Conservation (phyloP, 92 coral and sea anemone species). For the Palythoa caribaeorum region DNA sequence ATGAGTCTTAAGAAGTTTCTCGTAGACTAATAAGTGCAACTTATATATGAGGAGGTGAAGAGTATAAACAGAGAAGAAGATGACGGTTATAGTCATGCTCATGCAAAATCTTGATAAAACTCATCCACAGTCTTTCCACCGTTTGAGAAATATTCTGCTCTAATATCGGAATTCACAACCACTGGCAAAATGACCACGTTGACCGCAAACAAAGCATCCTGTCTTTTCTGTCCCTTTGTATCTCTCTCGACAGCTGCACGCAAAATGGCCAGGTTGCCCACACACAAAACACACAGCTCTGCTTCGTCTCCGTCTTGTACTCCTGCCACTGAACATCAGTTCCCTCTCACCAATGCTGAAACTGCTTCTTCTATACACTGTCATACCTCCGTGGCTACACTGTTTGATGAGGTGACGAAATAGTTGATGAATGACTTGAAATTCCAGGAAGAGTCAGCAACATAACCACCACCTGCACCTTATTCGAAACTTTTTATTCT, state of each 20-base stretch:
- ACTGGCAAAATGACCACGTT: constrained; percentile 36
- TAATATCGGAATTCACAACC: constrained; percentile 29
- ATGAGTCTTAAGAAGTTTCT: no score
- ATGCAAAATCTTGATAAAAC: background rate
- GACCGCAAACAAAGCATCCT: constrained; percentile 45
- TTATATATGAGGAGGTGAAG: no score
- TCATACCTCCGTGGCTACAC: background rate
- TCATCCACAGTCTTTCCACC: background rate
- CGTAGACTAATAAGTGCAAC: no score
- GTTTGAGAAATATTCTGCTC: background rate
- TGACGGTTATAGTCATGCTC: background rate
- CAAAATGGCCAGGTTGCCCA: constrained; percentile 38
- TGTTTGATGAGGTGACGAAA: constrained; percentile 48
- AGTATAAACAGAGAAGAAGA: no score
- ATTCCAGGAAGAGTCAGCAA: constrained; percentile 34
- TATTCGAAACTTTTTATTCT: background rate
- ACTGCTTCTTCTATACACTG: background rate
- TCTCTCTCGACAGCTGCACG: constrained; percentile 28
- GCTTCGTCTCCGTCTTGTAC: constrained; percentile 11
- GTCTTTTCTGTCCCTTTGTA: constrained; percentile 27
- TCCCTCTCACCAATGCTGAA: constrained; percentile 14
- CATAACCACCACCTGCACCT: constrained; percentile 42
- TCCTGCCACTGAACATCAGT: background rate
- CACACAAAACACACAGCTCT: constrained; percentile 33
- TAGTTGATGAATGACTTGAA: constrained; percentile 47